phyloP scores from a whole-genome alignment of 2,797 vertebrate species.

The Chaunax sp. region DNA sequence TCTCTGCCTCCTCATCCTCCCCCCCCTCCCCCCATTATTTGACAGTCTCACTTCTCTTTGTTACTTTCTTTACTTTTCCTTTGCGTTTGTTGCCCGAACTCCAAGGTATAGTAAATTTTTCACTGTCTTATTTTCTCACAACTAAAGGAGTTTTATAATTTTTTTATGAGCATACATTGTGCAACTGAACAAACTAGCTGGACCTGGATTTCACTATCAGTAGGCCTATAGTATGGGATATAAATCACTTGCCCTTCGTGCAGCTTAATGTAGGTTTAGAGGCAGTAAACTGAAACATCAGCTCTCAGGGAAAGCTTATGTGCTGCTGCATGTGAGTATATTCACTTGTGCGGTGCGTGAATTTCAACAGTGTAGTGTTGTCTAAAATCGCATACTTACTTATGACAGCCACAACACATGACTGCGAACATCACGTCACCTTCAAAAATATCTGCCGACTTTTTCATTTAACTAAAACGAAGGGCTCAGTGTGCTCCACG shows the following conservation, averaged over 20 bases:
- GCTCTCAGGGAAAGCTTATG: too few relatives aligned
- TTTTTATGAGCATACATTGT: neutral
- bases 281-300: too few relatives aligned
- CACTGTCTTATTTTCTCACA: slow-evolving; percentile 10
- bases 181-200: slow-evolving; percentile 1
- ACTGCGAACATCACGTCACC: too few relatives aligned
- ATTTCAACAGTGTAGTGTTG: too few relatives aligned
- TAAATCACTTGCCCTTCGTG: neutral
- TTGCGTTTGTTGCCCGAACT: slow-evolving; percentile 25
- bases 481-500: too few relatives aligned
- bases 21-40: slow-evolving; percentile 33
- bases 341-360: too few relatives aligned
- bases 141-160: neutral
- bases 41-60: slow-evolving; percentile 16
- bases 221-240: neutral
- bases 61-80: slow-evolving; percentile 21
- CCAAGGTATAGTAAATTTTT: slow-evolving; percentile 10
- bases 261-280: neutral
- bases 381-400: too few relatives aligned
- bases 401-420: too few relatives aligned
- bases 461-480: too few relatives aligned
- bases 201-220: neutral
- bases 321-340: too few relatives aligned
- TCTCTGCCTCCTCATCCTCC: slow-evolving; percentile 35
- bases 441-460: too few relatives aligned